A percentile compares a stretch with the other conserved stretches of the same genome.
phyloP scores from a whole-genome alignment of 2,797 vertebrate species.

The Siniperca undulata region DNA sequence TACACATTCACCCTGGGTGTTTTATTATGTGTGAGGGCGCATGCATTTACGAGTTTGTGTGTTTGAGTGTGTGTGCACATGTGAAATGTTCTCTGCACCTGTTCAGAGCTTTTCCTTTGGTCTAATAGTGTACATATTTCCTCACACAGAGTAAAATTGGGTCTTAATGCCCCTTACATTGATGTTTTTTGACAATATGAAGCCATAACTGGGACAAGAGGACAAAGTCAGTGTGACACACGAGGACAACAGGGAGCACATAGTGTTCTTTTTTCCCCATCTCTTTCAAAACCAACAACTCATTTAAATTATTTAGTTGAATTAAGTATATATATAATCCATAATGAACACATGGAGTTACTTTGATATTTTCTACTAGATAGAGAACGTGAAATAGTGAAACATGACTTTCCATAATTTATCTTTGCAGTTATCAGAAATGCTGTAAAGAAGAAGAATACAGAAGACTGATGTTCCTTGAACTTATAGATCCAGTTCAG shows the following conservation, averaged over 20 bases:
- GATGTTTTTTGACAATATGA: constrained; percentile 24
- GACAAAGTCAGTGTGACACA: constrained; percentile 13
- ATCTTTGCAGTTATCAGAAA: constrained; percentile 46
- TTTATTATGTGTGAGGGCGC: constrained; percentile 71
- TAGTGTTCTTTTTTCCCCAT: neutral
- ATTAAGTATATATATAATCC: constrained; percentile 2
- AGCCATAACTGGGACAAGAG: constrained; percentile 17
- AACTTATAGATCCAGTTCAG: constrained; percentile 47
- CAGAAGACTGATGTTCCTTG: constrained; percentile 15
- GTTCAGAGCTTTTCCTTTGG: constrained; percentile 42
- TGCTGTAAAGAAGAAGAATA: constrained; percentile 51
- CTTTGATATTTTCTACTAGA: constrained; percentile 30
- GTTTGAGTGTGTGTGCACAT: constrained; percentile 9
- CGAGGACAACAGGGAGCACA: neutral
- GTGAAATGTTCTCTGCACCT: constrained; percentile 59
- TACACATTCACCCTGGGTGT: constrained; percentile 69
- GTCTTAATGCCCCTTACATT: constrained; percentile 2
- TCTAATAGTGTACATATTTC: constrained; percentile 32
- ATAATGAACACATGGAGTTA: constrained; percentile 1
- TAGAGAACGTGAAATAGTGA: neutral
- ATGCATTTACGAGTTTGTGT: constrained; percentile 45
- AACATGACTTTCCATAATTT: constrained; percentile 1
- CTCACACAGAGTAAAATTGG: constrained; percentile 17
- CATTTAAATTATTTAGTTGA: constrained; percentile 4
- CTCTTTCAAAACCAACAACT: constrained; percentile 3